Percentiles rank a stretch among this genome's conserved stretches.
Evolutionary conservation across 2,888 invertebrate genomes (phyloP).

Genomic region (Alloscopus bannaensis): DNA sequence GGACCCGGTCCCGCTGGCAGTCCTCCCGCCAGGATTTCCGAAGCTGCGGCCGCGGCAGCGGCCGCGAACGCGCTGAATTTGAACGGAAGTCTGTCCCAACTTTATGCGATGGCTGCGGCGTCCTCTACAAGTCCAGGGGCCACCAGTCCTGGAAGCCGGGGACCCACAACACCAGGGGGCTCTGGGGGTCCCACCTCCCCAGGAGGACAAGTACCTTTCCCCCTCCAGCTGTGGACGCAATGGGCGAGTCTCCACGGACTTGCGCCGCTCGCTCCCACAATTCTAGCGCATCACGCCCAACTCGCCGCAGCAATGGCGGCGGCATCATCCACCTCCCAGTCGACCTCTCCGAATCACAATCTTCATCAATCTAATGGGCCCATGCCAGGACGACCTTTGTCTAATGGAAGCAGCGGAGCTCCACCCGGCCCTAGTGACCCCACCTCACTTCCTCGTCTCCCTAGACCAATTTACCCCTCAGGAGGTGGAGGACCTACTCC

Average conservation of each 20-base stretch:
- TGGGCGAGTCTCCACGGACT: constrained; percentile 80
- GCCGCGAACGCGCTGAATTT: constrained; percentile 72
- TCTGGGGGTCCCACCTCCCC: constrained; percentile 47
- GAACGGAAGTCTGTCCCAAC: constrained; percentile 72
- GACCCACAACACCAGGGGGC: constrained; percentile 12
- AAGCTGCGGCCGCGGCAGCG: constrained; percentile 76
- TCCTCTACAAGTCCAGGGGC: constrained; percentile 58
- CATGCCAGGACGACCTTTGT: constrained; percentile 60
- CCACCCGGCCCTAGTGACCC: constrained; percentile 37
- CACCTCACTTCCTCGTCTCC: constrained; percentile 67
- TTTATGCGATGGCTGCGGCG: constrained; percentile 72
- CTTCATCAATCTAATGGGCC: constrained; percentile 67
- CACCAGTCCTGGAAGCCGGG: constrained; percentile 58
- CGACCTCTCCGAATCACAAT: constrained; percentile 64
- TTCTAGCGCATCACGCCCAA: constrained; percentile 81
- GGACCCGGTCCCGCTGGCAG: constrained; percentile 66
- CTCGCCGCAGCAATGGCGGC: constrained; percentile 77
- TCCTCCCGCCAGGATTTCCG: constrained; percentile 77
- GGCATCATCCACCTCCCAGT: constrained; percentile 46
- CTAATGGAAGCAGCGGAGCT: constrained; percentile 65
- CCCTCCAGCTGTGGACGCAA: constrained; percentile 82
- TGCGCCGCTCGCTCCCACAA: constrained; percentile 78
- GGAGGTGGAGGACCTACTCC: constrained; percentile 59
- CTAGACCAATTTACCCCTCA: constrained; percentile 73
- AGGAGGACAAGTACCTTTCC: constrained; percentile 73